Conservation (phyloP, 2,797 vertebrate genomes). For the Enoplosus armatus region DNA sequence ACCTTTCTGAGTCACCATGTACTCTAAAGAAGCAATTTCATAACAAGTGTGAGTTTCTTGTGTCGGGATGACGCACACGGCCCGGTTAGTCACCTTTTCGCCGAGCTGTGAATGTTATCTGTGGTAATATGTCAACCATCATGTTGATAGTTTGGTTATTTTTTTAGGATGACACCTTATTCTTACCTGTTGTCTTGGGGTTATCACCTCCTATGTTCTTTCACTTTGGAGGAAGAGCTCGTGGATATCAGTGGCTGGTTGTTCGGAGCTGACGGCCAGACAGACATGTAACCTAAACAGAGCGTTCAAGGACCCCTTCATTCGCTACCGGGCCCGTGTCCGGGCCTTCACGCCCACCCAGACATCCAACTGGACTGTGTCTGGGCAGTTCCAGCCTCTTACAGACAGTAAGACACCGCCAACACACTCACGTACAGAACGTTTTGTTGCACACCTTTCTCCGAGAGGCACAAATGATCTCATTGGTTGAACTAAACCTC, state of each 20-base stretch:
- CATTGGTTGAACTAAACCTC: background rate
- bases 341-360: slow-evolving; percentile 51
- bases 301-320: slow-evolving; percentile 39
- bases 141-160: background rate
- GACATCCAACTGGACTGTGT: slow-evolving; percentile 71
- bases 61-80: background rate
- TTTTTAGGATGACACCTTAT: background rate
- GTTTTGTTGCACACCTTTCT: background rate
- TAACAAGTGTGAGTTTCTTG: background rate
- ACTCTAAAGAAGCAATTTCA: background rate
- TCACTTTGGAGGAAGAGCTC: slow-evolving; percentile 33
- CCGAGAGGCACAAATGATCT: background rate
- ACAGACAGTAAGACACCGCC: slow-evolving; percentile 69
- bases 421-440: background rate
- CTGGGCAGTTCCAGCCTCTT: slow-evolving; percentile 67
- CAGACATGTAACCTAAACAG: slow-evolving; percentile 72
- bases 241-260: slow-evolving; percentile 64
- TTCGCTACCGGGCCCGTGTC: slow-evolving; percentile 58
- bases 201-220: background rate
- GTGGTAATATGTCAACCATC: background rate
- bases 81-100: background rate
- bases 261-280: slow-evolving; percentile 42
- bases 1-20: background rate
- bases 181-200: background rate
- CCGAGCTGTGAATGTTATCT: too few species aligned